These are phyloP conservation scores for Zalophus californianus DNA, from an alignment of 2,797 vertebrate species.

Conservation along the genomic window DNA sequence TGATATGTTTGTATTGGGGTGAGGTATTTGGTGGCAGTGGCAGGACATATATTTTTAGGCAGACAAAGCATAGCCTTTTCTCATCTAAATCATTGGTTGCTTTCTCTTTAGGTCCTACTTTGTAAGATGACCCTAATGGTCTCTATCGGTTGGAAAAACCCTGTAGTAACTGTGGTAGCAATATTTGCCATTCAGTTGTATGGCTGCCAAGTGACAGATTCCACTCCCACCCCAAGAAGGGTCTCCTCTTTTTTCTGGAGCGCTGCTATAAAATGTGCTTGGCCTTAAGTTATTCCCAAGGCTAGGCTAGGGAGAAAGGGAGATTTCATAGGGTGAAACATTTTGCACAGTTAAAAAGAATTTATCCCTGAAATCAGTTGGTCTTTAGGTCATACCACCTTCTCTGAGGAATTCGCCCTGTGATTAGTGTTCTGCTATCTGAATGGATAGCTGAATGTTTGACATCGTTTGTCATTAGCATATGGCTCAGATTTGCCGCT, in stretches of 20 bases:
- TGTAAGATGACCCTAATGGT: constrained; percentile 46
- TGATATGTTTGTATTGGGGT: not conserved
- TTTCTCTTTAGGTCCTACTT: constrained; percentile 39
- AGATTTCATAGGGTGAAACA: constrained; percentile 19
- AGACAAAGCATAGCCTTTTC: constrained; percentile 45
- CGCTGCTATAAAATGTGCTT: constrained; percentile 60
- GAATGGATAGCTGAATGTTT: constrained; percentile 61
- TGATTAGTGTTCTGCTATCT: not conserved
- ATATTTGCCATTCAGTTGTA: constrained; percentile 67
- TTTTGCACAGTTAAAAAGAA: not conserved
- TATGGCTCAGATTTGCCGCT: constrained; percentile 80
- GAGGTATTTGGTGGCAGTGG: not conserved
- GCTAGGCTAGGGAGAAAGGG: not conserved
- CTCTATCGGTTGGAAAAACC: constrained; percentile 53
- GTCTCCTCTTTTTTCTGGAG: constrained; percentile 49
- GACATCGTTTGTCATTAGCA: constrained; percentile 89
- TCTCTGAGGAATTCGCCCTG: not conserved
- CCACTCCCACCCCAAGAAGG: not conserved
- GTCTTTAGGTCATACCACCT: constrained; percentile 2
- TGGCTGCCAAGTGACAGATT: constrained; percentile 54
- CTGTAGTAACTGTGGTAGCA: constrained; percentile 55
- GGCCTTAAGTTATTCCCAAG: constrained; percentile 59
- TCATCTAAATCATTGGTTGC: constrained; percentile 16
- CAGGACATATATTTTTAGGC: constrained; percentile 59
- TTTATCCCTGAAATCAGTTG: not conserved